Percentiles rank a stretch among this genome's conserved stretches.
phyloP scores from a whole-genome alignment of 2,888 invertebrate species.

The Drosophila pegasa region DNA sequence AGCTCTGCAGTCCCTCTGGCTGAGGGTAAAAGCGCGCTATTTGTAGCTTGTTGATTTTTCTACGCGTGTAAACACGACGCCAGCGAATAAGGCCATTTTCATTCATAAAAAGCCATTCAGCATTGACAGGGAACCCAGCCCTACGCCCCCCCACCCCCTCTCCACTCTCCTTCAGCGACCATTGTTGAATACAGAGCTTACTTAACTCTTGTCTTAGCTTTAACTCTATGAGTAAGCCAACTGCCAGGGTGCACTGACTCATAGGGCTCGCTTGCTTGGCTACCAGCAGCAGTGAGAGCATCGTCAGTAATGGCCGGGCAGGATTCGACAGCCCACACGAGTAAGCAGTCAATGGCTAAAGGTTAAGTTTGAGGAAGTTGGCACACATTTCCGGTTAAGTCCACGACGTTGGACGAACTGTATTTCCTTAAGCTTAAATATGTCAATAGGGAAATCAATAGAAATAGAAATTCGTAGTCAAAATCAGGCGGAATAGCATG shows the following conservation, averaged over 20 bases:
- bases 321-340: constrained; percentile 22
- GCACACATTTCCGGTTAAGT: constrained; percentile 15
- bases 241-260: constrained; percentile 19
- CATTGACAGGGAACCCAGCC: neutral
- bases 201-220: neutral
- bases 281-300: neutral
- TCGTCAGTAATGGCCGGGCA: neutral
- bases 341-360: constrained; percentile 5
- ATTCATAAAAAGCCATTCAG: constrained; percentile 54
- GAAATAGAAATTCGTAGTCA: too few species aligned
- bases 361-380: constrained; percentile 24
- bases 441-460: neutral
- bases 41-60: constrained; percentile 75
- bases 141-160: too few species aligned
- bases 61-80: constrained; percentile 62
- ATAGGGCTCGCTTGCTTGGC: neutral
- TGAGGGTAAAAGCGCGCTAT: constrained; percentile 32
- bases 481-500: too few species aligned
- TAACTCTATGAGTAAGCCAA: neutral
- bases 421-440: too few species aligned
- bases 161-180: too few species aligned
- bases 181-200: neutral
- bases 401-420: constrained; percentile 4
- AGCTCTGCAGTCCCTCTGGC: neutral
- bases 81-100: constrained; percentile 59